These are phyloP conservation scores for Datnioides undecimradiatus DNA, from an alignment of 2,113 vertebrate species.

Conservation along the genomic window DNA sequence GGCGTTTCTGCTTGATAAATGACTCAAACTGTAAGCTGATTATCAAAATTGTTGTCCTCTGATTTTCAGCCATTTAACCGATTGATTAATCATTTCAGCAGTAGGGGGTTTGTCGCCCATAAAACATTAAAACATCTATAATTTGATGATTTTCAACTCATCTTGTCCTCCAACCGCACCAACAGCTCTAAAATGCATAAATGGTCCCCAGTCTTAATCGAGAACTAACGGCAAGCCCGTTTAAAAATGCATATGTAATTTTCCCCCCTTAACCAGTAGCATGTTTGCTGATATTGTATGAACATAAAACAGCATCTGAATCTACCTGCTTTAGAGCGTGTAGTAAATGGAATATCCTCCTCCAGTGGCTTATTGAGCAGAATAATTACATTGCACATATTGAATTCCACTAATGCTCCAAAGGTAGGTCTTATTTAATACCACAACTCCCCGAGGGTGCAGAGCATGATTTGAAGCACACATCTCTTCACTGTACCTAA, in stretches of 20 bases:
- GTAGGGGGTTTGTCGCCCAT: neutral
- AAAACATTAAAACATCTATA: neutral
- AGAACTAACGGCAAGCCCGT: conserved; percentile 26
- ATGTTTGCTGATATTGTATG: conserved; percentile 64
- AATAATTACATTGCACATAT: conserved; percentile 85
- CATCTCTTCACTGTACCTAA: conserved; percentile 69
- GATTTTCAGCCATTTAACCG: neutral
- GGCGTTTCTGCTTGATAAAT: neutral
- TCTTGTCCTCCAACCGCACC: neutral
- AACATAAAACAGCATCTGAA: conserved; percentile 75
- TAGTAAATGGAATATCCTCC: conserved; percentile 82
- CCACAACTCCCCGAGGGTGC: conserved; percentile 76
- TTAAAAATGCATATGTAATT: conserved; percentile 21
- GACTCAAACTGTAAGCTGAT: neutral
- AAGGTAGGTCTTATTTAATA: conserved; percentile 85
- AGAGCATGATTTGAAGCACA: conserved; percentile 77
- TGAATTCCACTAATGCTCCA: conserved; percentile 84
- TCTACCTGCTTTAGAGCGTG: conserved; percentile 69
- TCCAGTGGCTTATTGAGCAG: conserved; percentile 84
- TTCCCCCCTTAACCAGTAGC: conserved; percentile 34
- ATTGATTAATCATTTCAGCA: neutral
- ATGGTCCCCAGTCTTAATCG: neutral
- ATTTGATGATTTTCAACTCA: conserved; percentile 10
- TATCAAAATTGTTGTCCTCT: neutral
- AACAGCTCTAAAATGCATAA: conserved; percentile 27